A percentile compares a stretch with the other conserved stretches of the same genome.
phyloP scores from a whole-genome alignment of 2,113 vertebrate genomes.

The Nothoprocta perdicaria region DNA sequence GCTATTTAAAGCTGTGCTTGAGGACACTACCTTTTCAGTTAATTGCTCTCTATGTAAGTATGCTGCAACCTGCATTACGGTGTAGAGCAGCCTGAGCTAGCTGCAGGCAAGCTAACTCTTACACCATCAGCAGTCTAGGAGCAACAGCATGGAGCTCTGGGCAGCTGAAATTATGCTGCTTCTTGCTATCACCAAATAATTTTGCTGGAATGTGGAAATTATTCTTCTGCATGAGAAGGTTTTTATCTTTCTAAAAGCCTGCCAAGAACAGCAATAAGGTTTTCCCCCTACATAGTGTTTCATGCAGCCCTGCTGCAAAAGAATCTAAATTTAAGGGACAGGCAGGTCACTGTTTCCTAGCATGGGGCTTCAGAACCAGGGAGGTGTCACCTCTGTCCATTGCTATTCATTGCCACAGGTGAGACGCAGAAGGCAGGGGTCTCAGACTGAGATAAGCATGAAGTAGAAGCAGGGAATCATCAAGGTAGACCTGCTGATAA shows the following conservation, averaged over 20 bases:
- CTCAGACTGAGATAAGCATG: not conserved
- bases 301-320: not conserved
- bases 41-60: not conserved
- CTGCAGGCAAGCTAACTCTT: not conserved
- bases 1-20: not conserved
- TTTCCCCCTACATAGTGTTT: not conserved
- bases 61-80: not conserved
- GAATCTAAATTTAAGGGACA: not conserved
- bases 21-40: not conserved
- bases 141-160: not conserved
- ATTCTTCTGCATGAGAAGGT: not conserved
- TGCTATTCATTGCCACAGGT: not conserved
- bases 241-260: not conserved
- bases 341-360: not conserved
- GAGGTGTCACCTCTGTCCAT: not conserved
- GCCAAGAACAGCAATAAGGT: not conserved
- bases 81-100: not conserved
- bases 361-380: not conserved
- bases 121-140: not conserved
- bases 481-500: not conserved
- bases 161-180: not conserved
- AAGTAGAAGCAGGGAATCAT: not conserved
- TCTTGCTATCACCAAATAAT: not conserved
- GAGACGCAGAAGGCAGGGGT: not conserved
- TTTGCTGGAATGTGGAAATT: not conserved